Base-by-base conservation (phyloP, 2,113 vertebrate species). In the Taurulus bubalis region DNA sequence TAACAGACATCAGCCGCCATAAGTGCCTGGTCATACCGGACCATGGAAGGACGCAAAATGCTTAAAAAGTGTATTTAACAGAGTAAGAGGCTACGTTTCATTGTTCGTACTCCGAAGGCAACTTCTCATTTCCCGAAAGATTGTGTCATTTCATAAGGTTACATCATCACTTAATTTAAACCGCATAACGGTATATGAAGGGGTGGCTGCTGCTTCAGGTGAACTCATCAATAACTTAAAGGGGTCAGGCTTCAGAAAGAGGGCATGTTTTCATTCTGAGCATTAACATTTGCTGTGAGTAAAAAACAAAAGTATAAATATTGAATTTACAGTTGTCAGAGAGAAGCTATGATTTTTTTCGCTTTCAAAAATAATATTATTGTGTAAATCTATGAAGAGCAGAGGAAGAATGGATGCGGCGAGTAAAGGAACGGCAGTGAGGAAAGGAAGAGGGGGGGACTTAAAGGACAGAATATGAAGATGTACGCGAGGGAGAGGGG, bases 391-490 rank as follows among this genome's bases (percentile, higher is more conserved):
- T 20, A 1, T 12, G 22, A 45, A 55, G 22, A 20, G 10, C 24
- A 34, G 26, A 32, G 34, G 24, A 4, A 38, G 24, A 69, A 26
- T 30, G 34, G 28, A 55, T 36, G 11, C n/a, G 6, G 30, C 11
- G 9, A 12, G 15, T 66, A 24, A 40, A 38, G 0, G 2, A 71
- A 32, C 15, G n/a, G 18, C 2, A 3, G 5, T 32, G 75, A 30
- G 65, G 71, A 30, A 40, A 38, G 0, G 3, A 71, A 32, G 24
- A 71, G 2, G 51, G 58, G 42, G 14, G 30, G 75, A 78, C 16
- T 66, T 85, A 58, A 89, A 89, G 83, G 65, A 83, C 81, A 87
- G 42, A 85, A 85, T 82, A 73, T 75, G 79, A 85, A 77, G 72
- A 87, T 85, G 15, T 78, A 85, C 87, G 79, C 79, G 76, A 78